These are phyloP conservation scores for Pteruthius melanotis DNA, from an alignment of 2,113 vertebrate species.

Conservation along the genomic window DNA sequence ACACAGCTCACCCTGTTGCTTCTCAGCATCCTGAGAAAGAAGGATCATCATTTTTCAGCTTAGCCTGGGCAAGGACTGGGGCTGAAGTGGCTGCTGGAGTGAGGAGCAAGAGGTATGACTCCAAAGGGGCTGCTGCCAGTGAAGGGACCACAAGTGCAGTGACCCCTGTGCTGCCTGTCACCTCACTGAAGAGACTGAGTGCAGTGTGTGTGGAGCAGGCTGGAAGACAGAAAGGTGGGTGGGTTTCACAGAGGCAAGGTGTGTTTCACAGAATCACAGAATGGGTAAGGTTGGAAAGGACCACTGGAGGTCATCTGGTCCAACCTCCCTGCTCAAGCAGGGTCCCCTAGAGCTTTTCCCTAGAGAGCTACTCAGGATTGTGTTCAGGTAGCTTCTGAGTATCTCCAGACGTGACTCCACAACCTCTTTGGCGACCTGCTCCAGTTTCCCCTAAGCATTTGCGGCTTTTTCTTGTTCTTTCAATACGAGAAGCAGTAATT, in stretches of 20 bases:
- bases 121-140: not conserved
- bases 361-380: not conserved
- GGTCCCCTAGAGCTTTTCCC: not conserved
- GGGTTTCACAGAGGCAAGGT: not conserved
- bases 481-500: not conserved
- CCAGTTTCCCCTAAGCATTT: not conserved
- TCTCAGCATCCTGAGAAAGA: conserved; percentile 86
- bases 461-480: accelerated
- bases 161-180: not conserved
- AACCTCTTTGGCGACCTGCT: not conserved
- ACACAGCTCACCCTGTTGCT: conserved; percentile 97
- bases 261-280: not conserved
- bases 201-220: too few species aligned
- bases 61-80: not conserved
- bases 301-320: not conserved
- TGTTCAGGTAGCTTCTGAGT: not conserved
- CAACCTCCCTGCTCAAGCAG: not conserved
- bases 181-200: not conserved
- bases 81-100: not conserved
- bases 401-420: not conserved
- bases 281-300: not conserved
- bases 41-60: not conserved
- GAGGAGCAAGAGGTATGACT: not conserved
- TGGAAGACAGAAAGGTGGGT: not conserved
- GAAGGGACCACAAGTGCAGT: not conserved